phyloP scores from a whole-genome alignment of 2,113 vertebrate species.

The Toxotes jaculatrix region DNA sequence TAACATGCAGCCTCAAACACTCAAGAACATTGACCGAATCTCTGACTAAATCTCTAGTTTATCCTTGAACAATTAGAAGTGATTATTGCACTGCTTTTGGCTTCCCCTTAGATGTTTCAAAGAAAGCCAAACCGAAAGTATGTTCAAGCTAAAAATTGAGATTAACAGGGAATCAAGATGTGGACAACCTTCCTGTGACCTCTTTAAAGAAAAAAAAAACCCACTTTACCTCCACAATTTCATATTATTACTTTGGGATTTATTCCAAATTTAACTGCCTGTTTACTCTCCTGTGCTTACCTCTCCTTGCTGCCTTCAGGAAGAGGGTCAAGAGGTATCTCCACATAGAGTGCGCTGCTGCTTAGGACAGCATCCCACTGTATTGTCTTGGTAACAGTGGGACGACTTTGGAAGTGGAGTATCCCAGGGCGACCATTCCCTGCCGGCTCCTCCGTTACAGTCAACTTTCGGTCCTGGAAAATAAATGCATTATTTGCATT shows the following conservation, averaged over 20 bases:
- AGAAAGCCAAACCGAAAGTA: not conserved
- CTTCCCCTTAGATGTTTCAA: not conserved
- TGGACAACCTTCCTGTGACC: too few species aligned
- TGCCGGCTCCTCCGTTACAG: constrained; percentile 84
- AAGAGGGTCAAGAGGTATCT: constrained; percentile 83
- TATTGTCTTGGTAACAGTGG: constrained; percentile 78
- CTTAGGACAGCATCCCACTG: constrained; percentile 85
- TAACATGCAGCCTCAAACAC: not conserved
- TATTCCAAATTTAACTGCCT: not conserved
- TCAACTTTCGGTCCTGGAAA: constrained; percentile 85
- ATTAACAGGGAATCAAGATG: too few species aligned
- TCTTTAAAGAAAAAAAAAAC: too few species aligned
- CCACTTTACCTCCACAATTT: too few species aligned
- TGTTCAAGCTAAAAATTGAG: not conserved
- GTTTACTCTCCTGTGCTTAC: constrained; percentile 60
- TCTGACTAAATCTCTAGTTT: not conserved
- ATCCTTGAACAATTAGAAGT: not conserved
- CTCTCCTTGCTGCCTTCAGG: constrained; percentile 89
- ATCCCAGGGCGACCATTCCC: constrained; percentile 83
- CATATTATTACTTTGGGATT: not conserved
- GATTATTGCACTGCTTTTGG: not conserved
- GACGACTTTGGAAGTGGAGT: constrained; percentile 85
- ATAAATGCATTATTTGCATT: too few species aligned
- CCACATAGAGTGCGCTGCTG: constrained; percentile 82
- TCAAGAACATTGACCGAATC: not conserved